Base-by-base conservation (phyloP, 2,888 invertebrate species). In the Dasypolia templi region DNA sequence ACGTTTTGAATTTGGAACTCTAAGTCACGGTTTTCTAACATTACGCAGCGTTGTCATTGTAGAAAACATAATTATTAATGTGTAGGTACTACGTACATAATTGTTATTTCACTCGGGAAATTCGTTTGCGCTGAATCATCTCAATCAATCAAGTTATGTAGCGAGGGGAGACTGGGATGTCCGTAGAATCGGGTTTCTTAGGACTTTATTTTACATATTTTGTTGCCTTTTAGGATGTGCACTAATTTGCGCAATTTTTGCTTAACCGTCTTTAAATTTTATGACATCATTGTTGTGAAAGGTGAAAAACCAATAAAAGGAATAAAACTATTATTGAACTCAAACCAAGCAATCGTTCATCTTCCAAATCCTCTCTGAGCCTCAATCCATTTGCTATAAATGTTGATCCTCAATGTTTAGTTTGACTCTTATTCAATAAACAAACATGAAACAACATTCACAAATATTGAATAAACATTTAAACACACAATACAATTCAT, bases 121-220 rank as follows among this genome's bases (percentile, higher is more conserved):
- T 89, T 87, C 87, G 85, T 89, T 91, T 83, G 77, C 85, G 92
- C 92, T 92, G 92, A 92, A 90, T 93, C 92, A 92, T 92, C 92
- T 91, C 91, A 89, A 92, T 93, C 92, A 93, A 93, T 93, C 93
- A 93, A 90, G 88, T 86, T 82, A 85, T 86, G 86, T 87, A 78
- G 83, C 75, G 85, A 86, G 87, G 85, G 87, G 81, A 79, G 62
- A 53, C 42, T 85, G 63, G 64, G 72, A 84, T 79, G 73, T 17
- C 88, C 59, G 77, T 71, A 44, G 17, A n/a, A 49, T 59, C 55
- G 0, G 1, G 1, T 39, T 68, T 78, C 69, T 68, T 73, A 63
- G 55, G 77, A 83, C 14, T 35, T 65, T 73, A 56, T 56, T 17
- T 7, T 22, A 6, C 12, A n/a, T 42, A 35, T 49, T 22, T 32